Evolutionary conservation across 2,797 vertebrate genomes (phyloP), one percentile per base, ranked within the genome.

Genomic region (Gephyroberyx darwinii): DNA sequence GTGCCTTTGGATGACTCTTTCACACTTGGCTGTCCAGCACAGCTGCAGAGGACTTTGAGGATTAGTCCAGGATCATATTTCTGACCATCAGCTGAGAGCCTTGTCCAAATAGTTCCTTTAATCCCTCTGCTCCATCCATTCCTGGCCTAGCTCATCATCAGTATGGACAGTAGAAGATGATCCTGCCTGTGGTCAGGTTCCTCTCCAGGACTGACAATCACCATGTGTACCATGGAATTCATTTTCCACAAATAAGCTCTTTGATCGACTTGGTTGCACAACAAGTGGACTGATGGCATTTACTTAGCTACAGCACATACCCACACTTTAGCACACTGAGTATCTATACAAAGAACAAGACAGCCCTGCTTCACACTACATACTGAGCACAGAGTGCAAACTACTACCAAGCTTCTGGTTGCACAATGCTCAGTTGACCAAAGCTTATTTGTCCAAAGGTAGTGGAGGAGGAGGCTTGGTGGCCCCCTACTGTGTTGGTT

Each of bases 1-100:
- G 76, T 87, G 79, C 78, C 81, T 83, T 89, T 91, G 86, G 73
- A 85, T 87, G 87, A 84, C 84, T 91, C 77, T 77, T 89, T 91
- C 80, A 81, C 85, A 83, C 85, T 85, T 83, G 31, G 69, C 37
- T 8, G 74, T 80, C 70, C 52, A 73, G 86, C 89, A 92, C 93
- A 94, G 93, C 92, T 94, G 94, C 91, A 91, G 82, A 84, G 85
- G 91, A 81, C 84, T 87, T 61, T 17, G 59, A 74, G 91, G 93
- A 93, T 93, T 93, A 93, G 86, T 73, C 62, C 16, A 78, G 85
- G 89, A 84, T 94, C 92, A 73, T 64, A 88, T 95, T 92, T 93
- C 94, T 57, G 68, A 83, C 86, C 83, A 90, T 92, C 92, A 93
- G 92, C 91, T 90, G 83, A 86, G 83, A 88, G 81, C 88, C 59